phyloP scores from a whole-genome alignment of 2,888 invertebrate genomes.

The Endomychus coccineus region DNA sequence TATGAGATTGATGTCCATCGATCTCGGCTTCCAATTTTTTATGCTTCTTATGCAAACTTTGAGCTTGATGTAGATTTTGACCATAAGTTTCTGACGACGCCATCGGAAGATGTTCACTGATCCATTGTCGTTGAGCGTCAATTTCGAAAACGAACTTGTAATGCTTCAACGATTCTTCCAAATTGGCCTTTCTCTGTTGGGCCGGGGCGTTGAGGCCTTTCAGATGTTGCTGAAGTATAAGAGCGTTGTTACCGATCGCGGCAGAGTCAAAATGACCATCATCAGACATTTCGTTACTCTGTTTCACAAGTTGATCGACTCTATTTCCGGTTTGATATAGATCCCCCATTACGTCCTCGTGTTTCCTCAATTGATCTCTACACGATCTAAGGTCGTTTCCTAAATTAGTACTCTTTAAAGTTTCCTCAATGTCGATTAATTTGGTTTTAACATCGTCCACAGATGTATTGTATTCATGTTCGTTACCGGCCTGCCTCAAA shows the following conservation, averaged over 20 bases:
- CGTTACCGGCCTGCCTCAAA: conserved; percentile 83
- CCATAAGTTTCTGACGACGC: conserved; percentile 71
- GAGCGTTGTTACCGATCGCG: conserved; percentile 72
- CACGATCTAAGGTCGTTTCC: conserved; percentile 65
- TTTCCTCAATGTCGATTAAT: conserved; percentile 75
- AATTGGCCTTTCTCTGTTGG: conserved; percentile 59
- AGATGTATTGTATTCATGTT: conserved; percentile 68
- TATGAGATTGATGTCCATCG: conserved; percentile 73
- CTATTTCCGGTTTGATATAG: conserved; percentile 75
- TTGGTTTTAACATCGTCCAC: conserved; percentile 86
- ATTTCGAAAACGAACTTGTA: conserved; percentile 93
- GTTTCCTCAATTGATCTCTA: conserved; percentile 73
- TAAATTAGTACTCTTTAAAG: conserved; percentile 71
- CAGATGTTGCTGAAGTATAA: conserved; percentile 63
- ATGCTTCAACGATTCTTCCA: conserved; percentile 77
- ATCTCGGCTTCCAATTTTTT: conserved; percentile 89
- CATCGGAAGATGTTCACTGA: conserved; percentile 78
- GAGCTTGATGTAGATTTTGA: conserved; percentile 84
- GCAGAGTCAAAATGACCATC: conserved; percentile 92
- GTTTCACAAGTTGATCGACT: conserved; percentile 66
- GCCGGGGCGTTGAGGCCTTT: conserved; percentile 67
- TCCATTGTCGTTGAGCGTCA: conserved; percentile 91
- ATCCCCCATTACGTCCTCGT: conserved; percentile 82
- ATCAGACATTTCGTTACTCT: conserved; percentile 84
- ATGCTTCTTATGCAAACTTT: conserved; percentile 87